Conservation (phyloP, 2,113 vertebrate genomes). For the Lutjanus erythropterus region DNA sequence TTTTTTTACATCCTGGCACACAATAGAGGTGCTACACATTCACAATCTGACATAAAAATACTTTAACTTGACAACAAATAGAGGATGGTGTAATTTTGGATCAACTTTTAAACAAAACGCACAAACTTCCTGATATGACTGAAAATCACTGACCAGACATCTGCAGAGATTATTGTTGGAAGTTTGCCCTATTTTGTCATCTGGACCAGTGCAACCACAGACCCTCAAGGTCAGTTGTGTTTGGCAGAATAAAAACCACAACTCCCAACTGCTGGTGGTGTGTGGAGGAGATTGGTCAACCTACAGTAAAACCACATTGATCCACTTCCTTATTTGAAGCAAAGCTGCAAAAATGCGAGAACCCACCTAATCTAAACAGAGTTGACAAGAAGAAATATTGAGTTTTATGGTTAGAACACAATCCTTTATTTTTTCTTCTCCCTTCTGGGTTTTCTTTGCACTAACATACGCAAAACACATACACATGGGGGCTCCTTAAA, state of each 20-base stretch:
- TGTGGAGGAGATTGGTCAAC: background rate
- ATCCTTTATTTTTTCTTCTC: background rate
- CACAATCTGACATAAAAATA: background rate
- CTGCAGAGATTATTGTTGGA: background rate
- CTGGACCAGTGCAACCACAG: background rate
- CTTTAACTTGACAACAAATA: no score
- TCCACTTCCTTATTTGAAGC: background rate
- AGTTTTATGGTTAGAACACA: background rate
- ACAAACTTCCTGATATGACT: background rate
- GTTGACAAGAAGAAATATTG: background rate
- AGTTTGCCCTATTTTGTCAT: background rate
- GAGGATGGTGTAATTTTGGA: no score
- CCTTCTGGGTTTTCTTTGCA: constrained; percentile 14
- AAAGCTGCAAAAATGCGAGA: background rate
- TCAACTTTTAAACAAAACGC: background rate
- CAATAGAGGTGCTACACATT: background rate
- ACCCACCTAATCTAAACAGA: background rate
- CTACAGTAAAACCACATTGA: no score
- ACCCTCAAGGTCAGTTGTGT: background rate
- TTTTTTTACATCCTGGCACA: background rate
- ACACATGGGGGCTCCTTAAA: constrained; percentile 30
- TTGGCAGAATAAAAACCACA: background rate
- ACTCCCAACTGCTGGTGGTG: background rate
- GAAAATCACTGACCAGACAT: background rate
- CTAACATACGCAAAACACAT: constrained; percentile 16